These are phyloP conservation scores for Centruroides sculpturatus DNA, from an alignment of 1,140 invertebrate species.

Conservation along the genomic window DNA sequence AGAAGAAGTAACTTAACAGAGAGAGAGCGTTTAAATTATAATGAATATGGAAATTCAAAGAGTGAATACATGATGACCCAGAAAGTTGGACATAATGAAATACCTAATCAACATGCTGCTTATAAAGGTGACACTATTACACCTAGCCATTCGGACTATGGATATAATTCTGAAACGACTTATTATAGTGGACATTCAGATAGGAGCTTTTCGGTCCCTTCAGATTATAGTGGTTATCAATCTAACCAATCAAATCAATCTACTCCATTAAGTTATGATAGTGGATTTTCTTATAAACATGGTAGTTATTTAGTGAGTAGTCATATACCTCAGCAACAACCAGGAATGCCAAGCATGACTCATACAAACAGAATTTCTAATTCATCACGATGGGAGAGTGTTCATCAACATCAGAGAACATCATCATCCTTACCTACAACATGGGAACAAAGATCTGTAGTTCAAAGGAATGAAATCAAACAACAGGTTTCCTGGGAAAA, in stretches of 20 bases:
- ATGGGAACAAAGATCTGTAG: not conserved
- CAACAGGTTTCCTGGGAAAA: slow-evolving; percentile 1
- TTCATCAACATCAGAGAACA: not conserved
- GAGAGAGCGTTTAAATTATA: too few relatives aligned
- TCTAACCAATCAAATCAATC: slow-evolving; percentile 8
- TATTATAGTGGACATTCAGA: slow-evolving; percentile 14
- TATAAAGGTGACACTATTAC: not conserved
- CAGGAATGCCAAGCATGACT: not conserved
- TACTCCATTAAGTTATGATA: slow-evolving; percentile 15
- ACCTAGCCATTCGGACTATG: not conserved
- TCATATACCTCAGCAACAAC: not conserved
- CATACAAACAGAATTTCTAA: not conserved
- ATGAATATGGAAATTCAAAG: too few relatives aligned
- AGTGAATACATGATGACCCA: too few relatives aligned
- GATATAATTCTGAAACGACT: slow-evolving; percentile 3
- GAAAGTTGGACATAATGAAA: too few relatives aligned
- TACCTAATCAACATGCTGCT: too few relatives aligned
- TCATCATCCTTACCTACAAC: not conserved
- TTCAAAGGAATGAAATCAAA: not conserved
- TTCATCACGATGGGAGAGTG: not conserved
- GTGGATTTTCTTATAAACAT: not conserved
- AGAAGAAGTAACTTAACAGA: too few relatives aligned
- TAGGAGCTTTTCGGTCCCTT: slow-evolving; percentile 7
- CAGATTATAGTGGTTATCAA: slow-evolving; percentile 15
- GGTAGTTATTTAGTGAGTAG: not conserved